Evolutionary conservation across 2,888 invertebrate genomes (phyloP).

Genomic region (Oscheius myriophilus): DNA sequence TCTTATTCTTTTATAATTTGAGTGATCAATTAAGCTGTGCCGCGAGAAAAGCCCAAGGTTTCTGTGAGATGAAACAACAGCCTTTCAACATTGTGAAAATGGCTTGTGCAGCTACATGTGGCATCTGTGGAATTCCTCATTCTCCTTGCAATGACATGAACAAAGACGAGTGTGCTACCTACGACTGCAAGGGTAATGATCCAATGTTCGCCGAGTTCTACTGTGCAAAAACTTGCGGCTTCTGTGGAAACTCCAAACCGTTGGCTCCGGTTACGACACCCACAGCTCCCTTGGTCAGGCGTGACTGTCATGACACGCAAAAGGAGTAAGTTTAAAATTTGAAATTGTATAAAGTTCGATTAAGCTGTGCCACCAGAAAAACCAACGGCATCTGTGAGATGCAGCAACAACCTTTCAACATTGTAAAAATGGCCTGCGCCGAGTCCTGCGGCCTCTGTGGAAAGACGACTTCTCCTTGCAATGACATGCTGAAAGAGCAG

Average conservation of each 20-base stretch:
- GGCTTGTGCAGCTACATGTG: neutral
- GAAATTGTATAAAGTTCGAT: too few relatives aligned
- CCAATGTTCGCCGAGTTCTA: conserved; percentile 36
- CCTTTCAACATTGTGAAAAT: conserved; percentile 3
- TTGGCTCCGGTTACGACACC: neutral
- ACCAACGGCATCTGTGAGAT: conserved; percentile 8
- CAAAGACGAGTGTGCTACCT: too few relatives aligned
- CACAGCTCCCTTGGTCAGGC: neutral
- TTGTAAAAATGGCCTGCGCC: neutral
- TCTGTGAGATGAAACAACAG: conserved; percentile 2
- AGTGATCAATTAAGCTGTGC: conserved; percentile 16
- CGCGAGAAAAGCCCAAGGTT: conserved; percentile 9
- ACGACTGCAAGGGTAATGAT: conserved; percentile 1
- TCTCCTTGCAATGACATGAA: conserved; percentile 17
- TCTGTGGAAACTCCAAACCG: conserved; percentile 35
- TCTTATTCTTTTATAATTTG: neutral
- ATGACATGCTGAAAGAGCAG: neutral
- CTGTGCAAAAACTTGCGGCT: conserved; percentile 45
- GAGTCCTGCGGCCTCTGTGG: conserved; percentile 11
- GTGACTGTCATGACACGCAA: conserved; percentile 1
- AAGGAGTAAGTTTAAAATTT: conserved; percentile 12
- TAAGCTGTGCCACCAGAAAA: conserved; percentile 12
- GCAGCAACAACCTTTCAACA: conserved; percentile 3
- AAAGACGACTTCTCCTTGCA: conserved; percentile 12
- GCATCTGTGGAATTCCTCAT: conserved; percentile 15